Percentiles rank a stretch among this genome's conserved stretches.
These are phyloP conservation scores for Danionella cerebrum DNA, from an alignment of 2,113 vertebrate genomes.

Conservation along the genomic window DNA sequence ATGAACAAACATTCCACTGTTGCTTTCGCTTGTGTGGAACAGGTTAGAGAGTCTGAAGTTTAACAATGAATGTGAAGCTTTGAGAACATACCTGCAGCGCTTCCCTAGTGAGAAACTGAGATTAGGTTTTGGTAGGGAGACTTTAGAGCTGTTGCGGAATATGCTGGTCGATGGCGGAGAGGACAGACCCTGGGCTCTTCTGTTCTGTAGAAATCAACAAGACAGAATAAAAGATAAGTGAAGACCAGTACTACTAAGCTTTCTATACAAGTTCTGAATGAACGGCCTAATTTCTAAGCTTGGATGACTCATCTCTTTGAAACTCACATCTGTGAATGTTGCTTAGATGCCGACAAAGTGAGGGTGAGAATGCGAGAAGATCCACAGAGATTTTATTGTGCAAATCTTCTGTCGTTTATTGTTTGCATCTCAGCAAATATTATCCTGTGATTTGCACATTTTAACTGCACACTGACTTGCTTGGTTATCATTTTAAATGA, in stretches of 20 bases:
- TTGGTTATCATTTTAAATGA: background rate
- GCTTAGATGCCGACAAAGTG: background rate
- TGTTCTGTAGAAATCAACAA: slow-evolving; percentile 47
- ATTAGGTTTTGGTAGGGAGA: slow-evolving; percentile 47
- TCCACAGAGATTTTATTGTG: no score
- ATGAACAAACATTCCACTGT: slow-evolving; percentile 34
- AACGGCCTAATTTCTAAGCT: background rate
- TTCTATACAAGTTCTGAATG: background rate
- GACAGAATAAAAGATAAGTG: background rate
- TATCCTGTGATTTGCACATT: background rate
- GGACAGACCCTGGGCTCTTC: slow-evolving; percentile 50
- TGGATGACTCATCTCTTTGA: background rate
- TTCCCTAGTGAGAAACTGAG: slow-evolving; percentile 57
- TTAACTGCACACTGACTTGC: background rate
- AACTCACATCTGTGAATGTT: background rate
- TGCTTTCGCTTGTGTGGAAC: slow-evolving; percentile 10
- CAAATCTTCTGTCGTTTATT: no score
- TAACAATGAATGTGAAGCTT: slow-evolving; percentile 28
- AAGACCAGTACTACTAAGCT: background rate
- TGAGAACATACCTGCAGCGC: slow-evolving; percentile 58
- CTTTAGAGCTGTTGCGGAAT: slow-evolving; percentile 41
- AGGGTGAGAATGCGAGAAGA: background rate
- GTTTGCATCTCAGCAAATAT: no score
- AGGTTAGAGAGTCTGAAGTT: background rate
- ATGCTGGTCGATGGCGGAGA: slow-evolving; percentile 37